Conservation (phyloP, 1,140 invertebrate genomes). For the Drosophila aff. region DNA sequence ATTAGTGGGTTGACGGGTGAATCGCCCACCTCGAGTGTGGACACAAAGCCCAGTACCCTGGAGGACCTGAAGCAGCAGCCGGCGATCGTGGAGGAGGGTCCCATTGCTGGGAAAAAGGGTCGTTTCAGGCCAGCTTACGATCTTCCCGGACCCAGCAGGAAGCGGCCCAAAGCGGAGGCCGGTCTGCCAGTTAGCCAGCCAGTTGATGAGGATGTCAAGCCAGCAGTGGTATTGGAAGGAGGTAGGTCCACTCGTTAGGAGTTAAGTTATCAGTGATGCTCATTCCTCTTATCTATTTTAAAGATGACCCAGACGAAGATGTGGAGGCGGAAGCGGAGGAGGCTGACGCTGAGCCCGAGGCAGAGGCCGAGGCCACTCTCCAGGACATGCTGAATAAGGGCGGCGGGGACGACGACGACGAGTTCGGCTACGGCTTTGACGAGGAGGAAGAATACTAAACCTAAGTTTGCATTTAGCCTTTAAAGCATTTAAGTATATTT, state of each 20-base stretch:
- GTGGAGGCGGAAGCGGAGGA: slow-evolving; percentile 54
- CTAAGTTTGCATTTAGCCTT: slow-evolving; percentile 29
- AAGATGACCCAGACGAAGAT: slow-evolving; percentile 71
- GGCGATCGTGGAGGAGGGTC: slow-evolving; percentile 68
- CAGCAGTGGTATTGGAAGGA: slow-evolving; percentile 48
- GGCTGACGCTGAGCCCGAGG: slow-evolving; percentile 64
- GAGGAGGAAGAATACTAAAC: slow-evolving; percentile 76
- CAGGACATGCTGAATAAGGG: slow-evolving; percentile 83
- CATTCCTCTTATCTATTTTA: background rate
- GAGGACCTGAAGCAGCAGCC: slow-evolving; percentile 54
- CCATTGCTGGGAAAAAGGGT: slow-evolving; percentile 56
- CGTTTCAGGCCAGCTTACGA: slow-evolving; percentile 61
- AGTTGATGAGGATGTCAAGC: slow-evolving; percentile 39
- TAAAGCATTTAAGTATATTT: slow-evolving; percentile 35
- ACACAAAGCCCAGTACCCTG: slow-evolving; percentile 54
- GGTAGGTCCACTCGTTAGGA: slow-evolving; percentile 17
- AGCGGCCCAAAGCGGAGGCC: slow-evolving; percentile 67
- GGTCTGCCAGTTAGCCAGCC: slow-evolving; percentile 60
- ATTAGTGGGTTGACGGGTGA: slow-evolving; percentile 48
- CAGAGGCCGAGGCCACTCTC: slow-evolving; percentile 77
- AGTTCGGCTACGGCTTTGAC: slow-evolving; percentile 82
- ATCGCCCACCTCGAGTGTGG: background rate
- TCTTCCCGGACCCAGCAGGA: slow-evolving; percentile 68
- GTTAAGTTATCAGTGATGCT: background rate
- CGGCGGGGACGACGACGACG: slow-evolving; percentile 68